Base-by-base conservation (phyloP, 2,113 vertebrate genomes). In the Notarius lentiginosus region DNA sequence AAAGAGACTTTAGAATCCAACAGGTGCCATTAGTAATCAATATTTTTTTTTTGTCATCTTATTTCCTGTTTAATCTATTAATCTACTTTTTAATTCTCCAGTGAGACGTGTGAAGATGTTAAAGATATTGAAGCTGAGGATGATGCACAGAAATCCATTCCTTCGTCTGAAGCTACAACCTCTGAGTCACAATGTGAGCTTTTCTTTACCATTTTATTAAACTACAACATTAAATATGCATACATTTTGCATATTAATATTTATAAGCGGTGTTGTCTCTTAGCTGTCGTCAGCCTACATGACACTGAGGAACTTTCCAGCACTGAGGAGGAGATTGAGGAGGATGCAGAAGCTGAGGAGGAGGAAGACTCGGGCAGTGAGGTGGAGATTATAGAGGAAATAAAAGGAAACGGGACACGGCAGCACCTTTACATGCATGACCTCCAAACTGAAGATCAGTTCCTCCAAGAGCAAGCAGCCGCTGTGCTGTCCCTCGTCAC, bases 241-340 rank as follows among this genome's bases (percentile, higher is more conserved):
- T 79, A 17, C 1, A 60, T 60, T 1, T 79, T 34, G 8, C 55
- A 55, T 55, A 55, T 51, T 9, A 53, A 51, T 76, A 53, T 79
- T 79, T 18, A 79, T 58, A 8, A 60, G 10, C 17, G 65, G 12
- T 81, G 5, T 88, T 85, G 55, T 15, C 56, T 4, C 4, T 2
- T 65, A 99, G 97, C 96, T 93, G 86, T 96, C 56, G 92, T 96
- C 49, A 95, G 91, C 87, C 86, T 96, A 49, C 91, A 92, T 20
- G 96, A 96, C 55, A 94, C 92, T 66, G 96, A 96, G 86, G 95
- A 95, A 1, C 85, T 95, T 82, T 94, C 92, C 12, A 95, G 93
- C 63, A 51, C 84, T 60, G 94, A 95, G 90, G 94, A 93, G 11
- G 91, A 91, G 11, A 91, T 88, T 8, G 90, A 9, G 1, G 18